These are phyloP conservation scores for Lissonota sp. DNA, from an alignment of 2,888 invertebrate species.

Conservation along the genomic window DNA sequence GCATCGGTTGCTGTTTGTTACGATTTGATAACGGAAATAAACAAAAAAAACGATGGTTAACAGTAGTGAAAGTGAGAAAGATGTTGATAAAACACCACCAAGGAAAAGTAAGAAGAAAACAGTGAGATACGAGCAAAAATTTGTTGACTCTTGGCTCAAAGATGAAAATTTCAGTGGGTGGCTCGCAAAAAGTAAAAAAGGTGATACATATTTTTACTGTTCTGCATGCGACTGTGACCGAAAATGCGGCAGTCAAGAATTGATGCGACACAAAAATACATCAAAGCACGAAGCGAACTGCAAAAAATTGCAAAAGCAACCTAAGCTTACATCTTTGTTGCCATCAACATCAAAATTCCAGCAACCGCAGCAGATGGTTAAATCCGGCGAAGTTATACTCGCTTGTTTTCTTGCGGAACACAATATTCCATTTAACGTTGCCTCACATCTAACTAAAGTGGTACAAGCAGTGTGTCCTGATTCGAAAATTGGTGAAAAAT, in stretches of 20 bases:
- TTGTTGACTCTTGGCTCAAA: no score
- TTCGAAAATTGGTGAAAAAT: constrained; percentile 68
- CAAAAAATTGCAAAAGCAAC: constrained; percentile 12
- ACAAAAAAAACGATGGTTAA: no score
- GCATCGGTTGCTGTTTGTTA: no score
- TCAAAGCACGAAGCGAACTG: constrained; percentile 22
- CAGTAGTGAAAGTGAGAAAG: no score
- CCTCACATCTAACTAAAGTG: constrained; percentile 67
- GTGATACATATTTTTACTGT: constrained; percentile 18
- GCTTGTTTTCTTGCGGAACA: constrained; percentile 69
- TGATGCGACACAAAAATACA: constrained; percentile 31
- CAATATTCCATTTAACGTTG: constrained; percentile 68
- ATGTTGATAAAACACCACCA: no score
- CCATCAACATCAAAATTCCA: constrained; percentile 26
- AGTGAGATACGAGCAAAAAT: no score
- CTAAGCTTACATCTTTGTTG: not conserved
- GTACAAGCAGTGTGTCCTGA: constrained; percentile 65
- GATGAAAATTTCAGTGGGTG: constrained; percentile 6
- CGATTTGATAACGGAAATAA: no score
- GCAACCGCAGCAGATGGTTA: constrained; percentile 31
- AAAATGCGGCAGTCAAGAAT: constrained; percentile 24
- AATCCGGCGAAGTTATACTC: constrained; percentile 63
- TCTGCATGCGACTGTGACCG: constrained; percentile 25
- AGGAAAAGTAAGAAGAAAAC: no score
- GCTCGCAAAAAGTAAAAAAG: constrained; percentile 23